Conservation (phyloP, 2,888 invertebrate genomes). For the Slavum lentiscoides region DNA sequence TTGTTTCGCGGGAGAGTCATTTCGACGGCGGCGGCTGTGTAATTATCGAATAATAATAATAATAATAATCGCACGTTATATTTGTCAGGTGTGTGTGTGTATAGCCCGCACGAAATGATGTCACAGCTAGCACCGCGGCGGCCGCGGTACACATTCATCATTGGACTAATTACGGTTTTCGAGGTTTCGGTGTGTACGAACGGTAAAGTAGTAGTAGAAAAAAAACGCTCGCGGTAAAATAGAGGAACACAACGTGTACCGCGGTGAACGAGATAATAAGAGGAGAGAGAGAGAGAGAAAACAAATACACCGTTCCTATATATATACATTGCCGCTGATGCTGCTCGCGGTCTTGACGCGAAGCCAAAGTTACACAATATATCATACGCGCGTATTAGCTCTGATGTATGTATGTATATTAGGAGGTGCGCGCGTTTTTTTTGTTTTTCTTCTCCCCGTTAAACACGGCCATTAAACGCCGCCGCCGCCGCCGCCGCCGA, state of each 20-base stretch:
- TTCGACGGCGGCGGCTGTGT: conserved; percentile 4
- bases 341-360: conserved; percentile 27
- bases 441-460: too few species aligned
- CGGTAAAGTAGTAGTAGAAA: conserved; percentile 4
- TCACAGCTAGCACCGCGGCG: conserved; percentile 30
- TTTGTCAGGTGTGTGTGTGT: not conserved
- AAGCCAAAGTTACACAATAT: conserved; percentile 10
- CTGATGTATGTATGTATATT: not conserved
- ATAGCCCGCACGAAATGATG: conserved; percentile 31
- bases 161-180: conserved; percentile 47
- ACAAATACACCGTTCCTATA: conserved; percentile 8
- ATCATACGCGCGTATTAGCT: not conserved
- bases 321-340: conserved; percentile 28
- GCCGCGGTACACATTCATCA: conserved; percentile 27
- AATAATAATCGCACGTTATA: not conserved
- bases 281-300: not conserved
- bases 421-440: too few species aligned
- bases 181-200: conserved; percentile 32
- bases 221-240: conserved; percentile 15
- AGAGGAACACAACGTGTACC: too few species aligned
- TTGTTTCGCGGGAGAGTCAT: too few species aligned
- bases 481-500: conserved; percentile 32
- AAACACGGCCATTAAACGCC: conserved; percentile 43
- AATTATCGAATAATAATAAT: conserved; percentile 40
- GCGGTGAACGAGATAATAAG: not conserved